Conservation (phyloP, 2,797 vertebrate genomes). For the Hapalemur alaotrensis region DNA sequence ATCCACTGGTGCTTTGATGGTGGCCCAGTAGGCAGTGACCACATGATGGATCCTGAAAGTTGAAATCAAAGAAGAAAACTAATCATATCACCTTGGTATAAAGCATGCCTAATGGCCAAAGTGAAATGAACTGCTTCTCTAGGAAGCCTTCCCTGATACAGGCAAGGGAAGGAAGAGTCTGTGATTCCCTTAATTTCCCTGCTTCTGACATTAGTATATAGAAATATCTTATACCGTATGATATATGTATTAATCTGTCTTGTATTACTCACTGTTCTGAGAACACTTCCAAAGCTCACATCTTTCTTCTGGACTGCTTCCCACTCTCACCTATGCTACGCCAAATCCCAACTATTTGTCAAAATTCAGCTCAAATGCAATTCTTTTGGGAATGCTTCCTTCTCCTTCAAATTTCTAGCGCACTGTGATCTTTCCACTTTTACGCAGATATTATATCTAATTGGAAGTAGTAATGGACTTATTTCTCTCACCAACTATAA, state of each 20-base stretch:
- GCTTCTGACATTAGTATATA: neutral
- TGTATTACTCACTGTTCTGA: neutral
- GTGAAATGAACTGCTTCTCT: neutral
- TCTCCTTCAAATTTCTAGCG: neutral
- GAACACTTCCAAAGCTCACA: neutral
- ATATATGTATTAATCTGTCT: neutral
- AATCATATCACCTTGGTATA: neutral
- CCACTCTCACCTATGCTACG: neutral
- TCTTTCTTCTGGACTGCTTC: neutral
- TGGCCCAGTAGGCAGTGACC: neutral
- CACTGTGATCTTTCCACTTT: neutral
- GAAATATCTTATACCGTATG: neutral
- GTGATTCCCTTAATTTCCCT: neutral
- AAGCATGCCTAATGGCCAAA: neutral
- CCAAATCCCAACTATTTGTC: neutral
- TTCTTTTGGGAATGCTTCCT: neutral
- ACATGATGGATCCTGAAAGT: neutral
- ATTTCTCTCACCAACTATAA: neutral
- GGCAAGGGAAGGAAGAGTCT: neutral
- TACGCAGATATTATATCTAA: neutral
- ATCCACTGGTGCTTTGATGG: constrained; percentile 63
- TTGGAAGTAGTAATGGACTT: neutral
- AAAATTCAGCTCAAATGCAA: neutral
- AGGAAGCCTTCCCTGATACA: neutral
- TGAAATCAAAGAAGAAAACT: neutral